A percentile compares a stretch with the other conserved stretches of the same genome.
phyloP scores from a whole-genome alignment of 2,888 invertebrate species.

The Lysandra coridon region DNA sequence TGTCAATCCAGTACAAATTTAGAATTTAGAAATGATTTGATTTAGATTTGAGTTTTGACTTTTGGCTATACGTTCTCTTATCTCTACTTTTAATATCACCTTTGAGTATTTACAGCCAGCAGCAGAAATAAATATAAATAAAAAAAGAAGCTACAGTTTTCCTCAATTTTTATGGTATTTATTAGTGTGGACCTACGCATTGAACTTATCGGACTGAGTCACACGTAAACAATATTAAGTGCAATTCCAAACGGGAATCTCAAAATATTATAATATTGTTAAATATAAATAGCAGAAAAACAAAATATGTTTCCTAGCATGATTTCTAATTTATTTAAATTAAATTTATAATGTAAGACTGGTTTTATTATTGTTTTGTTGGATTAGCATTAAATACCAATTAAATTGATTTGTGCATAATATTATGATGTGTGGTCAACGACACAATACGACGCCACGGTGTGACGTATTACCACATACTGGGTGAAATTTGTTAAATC shows the following conservation, averaged over 20 bases:
- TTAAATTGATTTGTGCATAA: constrained; percentile 13
- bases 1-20: too few relatives aligned
- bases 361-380: constrained; percentile 21
- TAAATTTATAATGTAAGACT: background rate
- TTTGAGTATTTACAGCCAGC: too few relatives aligned
- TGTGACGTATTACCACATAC: background rate
- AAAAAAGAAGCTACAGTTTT: too few relatives aligned
- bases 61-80: too few relatives aligned
- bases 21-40: too few relatives aligned
- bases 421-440: background rate
- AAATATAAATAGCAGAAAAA: background rate
- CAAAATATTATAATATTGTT: background rate
- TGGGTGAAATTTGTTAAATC: background rate
- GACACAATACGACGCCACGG: background rate
- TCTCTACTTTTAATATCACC: too few relatives aligned
- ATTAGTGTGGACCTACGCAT: too few relatives aligned
- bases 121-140: too few relatives aligned
- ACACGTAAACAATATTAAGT: background rate
- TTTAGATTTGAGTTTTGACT: too few relatives aligned
- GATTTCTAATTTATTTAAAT: constrained; percentile 23
- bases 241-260: background rate
- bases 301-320: constrained; percentile 1
- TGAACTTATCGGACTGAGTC: too few relatives aligned
- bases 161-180: too few relatives aligned
- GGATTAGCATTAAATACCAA: constrained; percentile 13